Evolutionary conservation across 2,113 vertebrate genomes (phyloP), one percentile per base, ranked within the genome.

Genomic region (Bubo blakistoni): DNA sequence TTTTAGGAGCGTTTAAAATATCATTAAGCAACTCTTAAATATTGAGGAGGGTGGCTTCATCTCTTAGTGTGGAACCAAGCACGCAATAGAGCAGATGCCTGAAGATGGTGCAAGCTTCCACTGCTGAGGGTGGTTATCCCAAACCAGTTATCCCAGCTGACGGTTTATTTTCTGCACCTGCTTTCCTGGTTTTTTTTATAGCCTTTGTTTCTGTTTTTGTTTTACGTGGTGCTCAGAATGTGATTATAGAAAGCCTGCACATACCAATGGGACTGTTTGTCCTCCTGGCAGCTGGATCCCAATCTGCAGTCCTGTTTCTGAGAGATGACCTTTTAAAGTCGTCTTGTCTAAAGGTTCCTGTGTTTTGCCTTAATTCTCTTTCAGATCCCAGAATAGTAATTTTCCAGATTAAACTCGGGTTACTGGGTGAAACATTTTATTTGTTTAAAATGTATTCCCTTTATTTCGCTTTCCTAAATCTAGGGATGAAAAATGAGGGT

Each of bases 361-460:
- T 30, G n/a, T 36, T 77, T 54, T 24, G 32, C 67, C 44, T 88
- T 59, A 38, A 87, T 76, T 25, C 91, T 30, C 0, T 42, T 51
- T 47, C 58, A 24, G 62, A 61, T 59, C 63, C 88, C 76, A 29
- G 62, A 79, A 38, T 0, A 72, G 69, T 15, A 13, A 13, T 77
- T 82, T 87, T 62, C 59, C 4, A 2, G 90, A 65, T 93, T 84
- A 87, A 84, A 81, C 78, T 17, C 0, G 1, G n/a, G 73, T 76
- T 61, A 40, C 24, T 49, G 73, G 61, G 21, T 54, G 73, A 92
- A 38, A 69, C 5, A 49, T 65, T 89, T 78, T 51, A 51, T 84
- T 84, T 79, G n/a, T 44, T 34, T 8, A 3, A 67, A 89, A 59
- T 0, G 2, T 3, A 0, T 22, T 40, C 0, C 0, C 26, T 87